phyloP scores from a whole-genome alignment of 2,113 vertebrate genomes.

The Lontra canadensis region DNA sequence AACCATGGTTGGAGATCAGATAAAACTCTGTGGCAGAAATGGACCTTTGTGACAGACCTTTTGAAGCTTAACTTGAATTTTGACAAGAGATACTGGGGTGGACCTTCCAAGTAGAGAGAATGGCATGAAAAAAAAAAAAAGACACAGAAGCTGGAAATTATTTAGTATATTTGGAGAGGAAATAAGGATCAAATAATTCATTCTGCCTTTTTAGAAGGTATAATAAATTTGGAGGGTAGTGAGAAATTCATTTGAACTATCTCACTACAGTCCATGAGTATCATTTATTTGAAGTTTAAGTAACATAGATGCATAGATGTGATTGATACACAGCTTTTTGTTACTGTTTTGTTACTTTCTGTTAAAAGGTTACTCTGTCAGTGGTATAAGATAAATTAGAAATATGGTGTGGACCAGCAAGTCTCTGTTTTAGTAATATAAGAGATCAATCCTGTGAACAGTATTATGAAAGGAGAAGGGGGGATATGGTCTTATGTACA shows the following conservation, averaged over 20 bases:
- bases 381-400: background rate
- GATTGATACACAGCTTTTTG: background rate
- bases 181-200: background rate
- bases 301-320: background rate
- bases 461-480: background rate
- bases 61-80: background rate
- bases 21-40: background rate
- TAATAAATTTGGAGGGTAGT: background rate
- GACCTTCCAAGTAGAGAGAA: background rate
- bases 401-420: background rate
- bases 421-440: background rate
- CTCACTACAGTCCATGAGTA: background rate
- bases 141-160: background rate
- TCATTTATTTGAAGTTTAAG: background rate
- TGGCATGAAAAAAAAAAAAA: background rate
- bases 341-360: background rate
- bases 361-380: background rate
- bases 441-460: background rate
- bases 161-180: background rate
- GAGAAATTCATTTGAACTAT: background rate
- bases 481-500: background rate
- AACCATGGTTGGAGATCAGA: background rate
- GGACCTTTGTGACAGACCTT: background rate
- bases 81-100: background rate
- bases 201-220: background rate